These are phyloP conservation scores for Festucalex cinctus DNA, from an alignment of 2,113 vertebrate genomes.

Conservation along the genomic window DNA sequence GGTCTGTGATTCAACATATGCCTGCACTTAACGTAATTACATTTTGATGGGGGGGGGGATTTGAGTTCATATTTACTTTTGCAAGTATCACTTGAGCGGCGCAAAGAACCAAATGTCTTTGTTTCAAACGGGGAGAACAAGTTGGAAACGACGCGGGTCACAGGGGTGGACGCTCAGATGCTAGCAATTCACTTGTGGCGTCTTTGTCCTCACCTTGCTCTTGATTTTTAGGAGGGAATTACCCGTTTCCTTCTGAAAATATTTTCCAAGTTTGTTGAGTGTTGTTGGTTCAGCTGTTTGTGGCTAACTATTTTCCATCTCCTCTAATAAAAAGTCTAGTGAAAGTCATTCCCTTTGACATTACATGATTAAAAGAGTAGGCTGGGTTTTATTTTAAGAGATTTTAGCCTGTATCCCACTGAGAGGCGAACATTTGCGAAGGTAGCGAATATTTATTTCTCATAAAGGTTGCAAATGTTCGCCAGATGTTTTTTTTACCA, in stretches of 20 bases:
- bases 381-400: neutral
- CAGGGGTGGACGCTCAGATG: conserved; percentile 30
- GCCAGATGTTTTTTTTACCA: no score
- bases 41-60: conserved; percentile 56
- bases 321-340: conserved; percentile 52
- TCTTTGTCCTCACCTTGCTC: conserved; percentile 56
- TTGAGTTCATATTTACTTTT: conserved; percentile 72
- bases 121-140: conserved; percentile 43
- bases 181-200: conserved; percentile 45
- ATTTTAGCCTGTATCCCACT: neutral
- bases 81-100: conserved; percentile 47
- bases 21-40: conserved; percentile 73
- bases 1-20: conserved; percentile 68
- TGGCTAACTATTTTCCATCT: conserved; percentile 51
- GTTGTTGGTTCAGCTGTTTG: conserved; percentile 75
- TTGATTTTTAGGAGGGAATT: conserved; percentile 63
- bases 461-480: no score
- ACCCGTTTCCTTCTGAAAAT: conserved; percentile 73
- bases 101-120: conserved; percentile 54
- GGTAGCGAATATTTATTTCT: no score
- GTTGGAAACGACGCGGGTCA: conserved; percentile 52
- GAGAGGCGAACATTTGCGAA: no score
- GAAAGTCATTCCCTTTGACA: conserved; percentile 58
- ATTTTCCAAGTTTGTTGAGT: conserved; percentile 68
- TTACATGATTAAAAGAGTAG: conserved; percentile 48